Conservation (phyloP, 2,888 invertebrate genomes). For the Alitta virens region DNA sequence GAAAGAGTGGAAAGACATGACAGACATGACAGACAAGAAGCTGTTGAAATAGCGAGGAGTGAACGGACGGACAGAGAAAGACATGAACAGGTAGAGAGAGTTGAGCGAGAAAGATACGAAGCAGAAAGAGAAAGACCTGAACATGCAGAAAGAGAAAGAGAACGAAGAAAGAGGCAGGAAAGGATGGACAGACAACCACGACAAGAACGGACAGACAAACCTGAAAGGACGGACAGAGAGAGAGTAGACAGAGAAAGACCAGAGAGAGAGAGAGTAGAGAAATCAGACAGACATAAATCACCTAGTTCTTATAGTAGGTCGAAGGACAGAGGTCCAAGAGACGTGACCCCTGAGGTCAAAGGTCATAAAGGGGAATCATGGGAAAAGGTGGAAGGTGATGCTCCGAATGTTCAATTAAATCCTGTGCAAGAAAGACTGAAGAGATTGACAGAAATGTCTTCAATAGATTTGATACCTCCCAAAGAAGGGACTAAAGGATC, state of each 20-base stretch:
- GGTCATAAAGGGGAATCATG: background rate
- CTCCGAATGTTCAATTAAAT: too few relatives aligned
- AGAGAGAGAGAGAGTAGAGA: background rate
- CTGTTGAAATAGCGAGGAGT: background rate
- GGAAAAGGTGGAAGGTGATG: too few relatives aligned
- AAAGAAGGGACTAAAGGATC: too few relatives aligned
- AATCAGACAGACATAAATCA: background rate
- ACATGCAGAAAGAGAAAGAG: background rate
- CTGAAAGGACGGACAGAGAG: background rate
- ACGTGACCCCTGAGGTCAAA: background rate
- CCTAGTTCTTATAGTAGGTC: background rate
- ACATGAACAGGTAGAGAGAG: background rate
- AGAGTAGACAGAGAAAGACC: background rate
- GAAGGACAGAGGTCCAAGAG: too few relatives aligned
- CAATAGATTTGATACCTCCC: too few relatives aligned
- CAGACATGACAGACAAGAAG: background rate
- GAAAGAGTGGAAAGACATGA: background rate
- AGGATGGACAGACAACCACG: background rate
- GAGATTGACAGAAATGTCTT: too few relatives aligned
- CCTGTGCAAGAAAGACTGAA: too few relatives aligned
- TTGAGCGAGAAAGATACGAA: background rate
- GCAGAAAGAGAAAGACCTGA: background rate
- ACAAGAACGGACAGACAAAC: background rate
- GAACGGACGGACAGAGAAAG: too few relatives aligned
- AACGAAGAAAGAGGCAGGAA: background rate